phyloP scores from a whole-genome alignment of 2,797 vertebrate species.

The Siniperca obscura region DNA sequence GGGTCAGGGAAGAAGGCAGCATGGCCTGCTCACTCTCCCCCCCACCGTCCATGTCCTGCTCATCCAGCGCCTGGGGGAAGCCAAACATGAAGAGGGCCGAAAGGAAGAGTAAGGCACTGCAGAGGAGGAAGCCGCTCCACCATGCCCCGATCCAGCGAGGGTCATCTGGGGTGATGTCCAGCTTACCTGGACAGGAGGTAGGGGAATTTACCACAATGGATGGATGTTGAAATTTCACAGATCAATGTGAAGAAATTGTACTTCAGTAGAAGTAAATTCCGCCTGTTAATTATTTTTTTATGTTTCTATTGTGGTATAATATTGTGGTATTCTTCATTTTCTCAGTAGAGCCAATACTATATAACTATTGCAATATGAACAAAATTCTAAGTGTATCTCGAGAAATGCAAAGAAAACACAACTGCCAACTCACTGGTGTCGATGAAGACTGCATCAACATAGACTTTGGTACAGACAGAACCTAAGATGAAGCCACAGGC shows the following conservation, averaged over 20 bases:
- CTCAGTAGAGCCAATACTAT: neutral
- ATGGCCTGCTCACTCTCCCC: slow-evolving; percentile 95
- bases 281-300: neutral
- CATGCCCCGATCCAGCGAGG: slow-evolving; percentile 99
- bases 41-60: slow-evolving; percentile 80
- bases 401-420: neutral
- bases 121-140: slow-evolving; percentile 99
- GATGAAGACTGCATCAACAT: slow-evolving; percentile 98
- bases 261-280: neutral
- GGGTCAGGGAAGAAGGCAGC: slow-evolving; percentile 86
- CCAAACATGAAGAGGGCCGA: slow-evolving; percentile 98
- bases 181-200: slow-evolving; percentile 83
- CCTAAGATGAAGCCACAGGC: slow-evolving; percentile 99
- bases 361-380: neutral
- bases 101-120: slow-evolving; percentile 98
- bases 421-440: slow-evolving; percentile 92
- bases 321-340: neutral
- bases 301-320: neutral
- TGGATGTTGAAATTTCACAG: neutral
- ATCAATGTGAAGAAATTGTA: neutral
- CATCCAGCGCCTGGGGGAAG: slow-evolving; percentile 93
- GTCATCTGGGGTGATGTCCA: slow-evolving; percentile 98
- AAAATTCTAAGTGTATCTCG: neutral
- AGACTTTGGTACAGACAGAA: slow-evolving; percentile 99
- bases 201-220: neutral